phyloP scores from a whole-genome alignment of 2,113 vertebrate species.

The Bettongia penicillata region DNA sequence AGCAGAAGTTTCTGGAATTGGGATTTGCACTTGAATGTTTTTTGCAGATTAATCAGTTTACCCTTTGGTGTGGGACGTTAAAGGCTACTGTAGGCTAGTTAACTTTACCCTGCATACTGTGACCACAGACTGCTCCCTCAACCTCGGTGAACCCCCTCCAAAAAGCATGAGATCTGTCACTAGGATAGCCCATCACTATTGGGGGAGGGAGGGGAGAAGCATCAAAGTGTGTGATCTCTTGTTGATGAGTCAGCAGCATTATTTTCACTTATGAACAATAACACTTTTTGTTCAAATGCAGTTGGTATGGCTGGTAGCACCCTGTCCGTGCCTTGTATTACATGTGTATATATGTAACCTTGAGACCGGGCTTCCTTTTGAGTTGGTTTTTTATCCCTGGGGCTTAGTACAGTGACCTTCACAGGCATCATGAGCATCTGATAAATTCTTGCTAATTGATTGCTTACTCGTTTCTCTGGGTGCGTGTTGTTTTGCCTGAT shows the following conservation, averaged over 20 bases:
- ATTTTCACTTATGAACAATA: background rate
- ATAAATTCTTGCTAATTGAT: background rate
- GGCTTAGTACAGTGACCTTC: background rate
- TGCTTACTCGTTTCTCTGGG: background rate
- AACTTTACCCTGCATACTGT: background rate
- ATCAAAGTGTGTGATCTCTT: background rate
- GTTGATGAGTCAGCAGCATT: background rate
- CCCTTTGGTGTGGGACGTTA: background rate
- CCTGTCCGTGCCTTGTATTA: background rate
- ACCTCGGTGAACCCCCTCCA: background rate
- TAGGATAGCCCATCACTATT: background rate
- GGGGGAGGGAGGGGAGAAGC: too few species aligned
- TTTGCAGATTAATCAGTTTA: background rate
- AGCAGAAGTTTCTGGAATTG: background rate
- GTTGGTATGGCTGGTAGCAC: background rate
- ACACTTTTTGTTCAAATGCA: background rate
- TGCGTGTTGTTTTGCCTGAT: background rate
- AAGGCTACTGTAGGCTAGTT: background rate
- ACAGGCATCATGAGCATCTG: background rate
- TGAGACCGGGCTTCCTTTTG: background rate
- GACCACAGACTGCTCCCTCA: background rate
- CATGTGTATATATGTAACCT: background rate
- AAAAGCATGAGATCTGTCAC: background rate
- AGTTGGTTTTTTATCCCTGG: background rate
- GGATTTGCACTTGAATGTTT: background rate